Evolutionary conservation across 2,888 invertebrate species (phyloP), one percentile per base, ranked within the genome.

Genomic region (Epirrhoe tristata): DNA sequence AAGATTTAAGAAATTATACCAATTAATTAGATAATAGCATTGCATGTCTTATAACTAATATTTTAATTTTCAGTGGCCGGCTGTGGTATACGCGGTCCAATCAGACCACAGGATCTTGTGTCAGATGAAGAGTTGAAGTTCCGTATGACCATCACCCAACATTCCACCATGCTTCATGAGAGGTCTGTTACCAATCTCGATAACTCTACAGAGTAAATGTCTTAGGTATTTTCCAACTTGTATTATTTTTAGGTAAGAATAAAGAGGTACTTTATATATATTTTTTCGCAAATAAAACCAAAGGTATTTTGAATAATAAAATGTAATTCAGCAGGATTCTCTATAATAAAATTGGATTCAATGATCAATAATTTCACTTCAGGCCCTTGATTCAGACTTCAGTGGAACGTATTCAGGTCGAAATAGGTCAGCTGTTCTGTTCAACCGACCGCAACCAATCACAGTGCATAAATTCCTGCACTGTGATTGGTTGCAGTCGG

Each of bases 41-140:
- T 24, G 24, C 24, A 1, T 24, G 24, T 24, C 24, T 24, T n/a
- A n/a, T n/a, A n/a, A n/a, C n/a, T n/a, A n/a, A n/a, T n/a, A n/a
- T 57, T 52, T 48, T 58, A 16, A n/a, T 36, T 63, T 82, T 70
- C 88, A 86, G 93, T 94, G 72, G 91, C 83, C 0, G 94, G 94
- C 0, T 94, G 94, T 68, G 91, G 87, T 10, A 93, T 93, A 75
- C 78, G 83, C n/a, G 74, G 78, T 0, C 85, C 86, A 0, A 82
- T 94, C n/a, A 67, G 65, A 0, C 54, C 74, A 10, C 59, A 78
- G 0, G 82, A 92, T 61, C 77, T 94, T 17, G 69, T 89, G 0
- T 76, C 84, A 0, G 94, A 94, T 62, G 91, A 93, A 1, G 89
- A 89, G 62, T 81, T 93, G 31, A 86, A 81, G 74, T 88, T 91